Evolutionary conservation across 2,113 vertebrate species (phyloP).

Genomic region (Daphoenositta chrysoptera): DNA sequence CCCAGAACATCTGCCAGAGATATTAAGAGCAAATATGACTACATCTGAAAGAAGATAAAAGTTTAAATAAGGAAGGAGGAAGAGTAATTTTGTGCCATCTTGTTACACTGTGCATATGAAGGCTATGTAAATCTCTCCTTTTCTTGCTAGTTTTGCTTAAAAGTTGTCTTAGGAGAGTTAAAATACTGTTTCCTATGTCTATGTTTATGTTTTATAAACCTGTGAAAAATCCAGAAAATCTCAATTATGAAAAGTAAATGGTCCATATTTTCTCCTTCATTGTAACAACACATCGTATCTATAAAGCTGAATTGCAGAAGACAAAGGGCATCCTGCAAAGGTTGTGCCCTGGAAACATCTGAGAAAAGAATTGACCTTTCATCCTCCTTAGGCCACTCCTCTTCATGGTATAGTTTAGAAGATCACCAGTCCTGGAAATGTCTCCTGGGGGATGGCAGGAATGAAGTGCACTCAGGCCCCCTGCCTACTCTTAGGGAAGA

Average conservation of each 20-base stretch:
- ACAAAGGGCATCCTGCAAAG: not conserved
- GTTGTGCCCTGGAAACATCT: not conserved
- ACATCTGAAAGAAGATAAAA: constrained; percentile 25
- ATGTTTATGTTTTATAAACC: not conserved
- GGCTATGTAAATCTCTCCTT: not conserved
- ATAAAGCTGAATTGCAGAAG: not conserved
- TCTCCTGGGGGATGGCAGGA: not conserved
- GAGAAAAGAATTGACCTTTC: not conserved
- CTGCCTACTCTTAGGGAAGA: not conserved
- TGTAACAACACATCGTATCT: not conserved
- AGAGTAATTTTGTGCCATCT: not conserved
- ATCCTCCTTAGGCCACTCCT: not conserved
- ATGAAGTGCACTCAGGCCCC: not conserved
- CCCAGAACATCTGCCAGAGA: constrained; percentile 69
- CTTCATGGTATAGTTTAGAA: not conserved
- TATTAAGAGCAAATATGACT: constrained; percentile 53
- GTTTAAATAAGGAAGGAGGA: constrained; percentile 28
- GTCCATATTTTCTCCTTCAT: not conserved
- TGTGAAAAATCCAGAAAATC: not conserved
- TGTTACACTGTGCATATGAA: not conserved
- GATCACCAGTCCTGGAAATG: not conserved
- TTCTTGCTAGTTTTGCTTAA: not conserved
- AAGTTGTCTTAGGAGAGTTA: not conserved
- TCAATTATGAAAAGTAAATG: not conserved
- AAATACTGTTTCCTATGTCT: not conserved